Conservation (phyloP, 2,888 invertebrate genomes). For the Synergus umbraculus region DNA sequence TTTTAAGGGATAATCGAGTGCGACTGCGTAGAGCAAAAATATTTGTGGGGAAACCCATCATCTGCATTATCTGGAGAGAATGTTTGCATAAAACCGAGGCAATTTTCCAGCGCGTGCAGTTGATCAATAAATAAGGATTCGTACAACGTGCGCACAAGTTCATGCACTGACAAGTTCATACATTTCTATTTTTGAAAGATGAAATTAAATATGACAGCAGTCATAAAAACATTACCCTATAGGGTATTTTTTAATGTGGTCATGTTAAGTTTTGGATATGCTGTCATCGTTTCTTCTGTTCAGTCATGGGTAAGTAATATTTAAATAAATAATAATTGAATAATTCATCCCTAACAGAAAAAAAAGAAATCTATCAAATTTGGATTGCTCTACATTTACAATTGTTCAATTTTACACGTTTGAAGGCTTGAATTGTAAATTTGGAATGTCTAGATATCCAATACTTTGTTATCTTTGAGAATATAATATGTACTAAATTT, state of each 20-base stretch:
- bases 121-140: conserved; percentile 18
- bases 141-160: background rate
- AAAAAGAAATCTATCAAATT: background rate
- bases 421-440: too few species aligned
- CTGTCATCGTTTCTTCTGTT: conserved; percentile 30
- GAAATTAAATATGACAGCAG: background rate
- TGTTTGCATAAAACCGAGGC: background rate
- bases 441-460: too few species aligned
- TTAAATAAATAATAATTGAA: background rate
- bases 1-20: background rate
- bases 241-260: background rate
- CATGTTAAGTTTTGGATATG: conserved; percentile 41
- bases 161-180: background rate
- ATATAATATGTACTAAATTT: too few species aligned
- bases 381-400: too few species aligned
- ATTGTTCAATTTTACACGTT: too few species aligned
- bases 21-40: background rate
- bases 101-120: background rate
- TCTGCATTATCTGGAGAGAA: background rate
- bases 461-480: too few species aligned
- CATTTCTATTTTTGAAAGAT: background rate
- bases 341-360: background rate
- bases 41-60: background rate
- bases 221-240: background rate
- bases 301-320: background rate